Base-by-base conservation (phyloP, 2,888 invertebrate species). In the Sinelater perroti region DNA sequence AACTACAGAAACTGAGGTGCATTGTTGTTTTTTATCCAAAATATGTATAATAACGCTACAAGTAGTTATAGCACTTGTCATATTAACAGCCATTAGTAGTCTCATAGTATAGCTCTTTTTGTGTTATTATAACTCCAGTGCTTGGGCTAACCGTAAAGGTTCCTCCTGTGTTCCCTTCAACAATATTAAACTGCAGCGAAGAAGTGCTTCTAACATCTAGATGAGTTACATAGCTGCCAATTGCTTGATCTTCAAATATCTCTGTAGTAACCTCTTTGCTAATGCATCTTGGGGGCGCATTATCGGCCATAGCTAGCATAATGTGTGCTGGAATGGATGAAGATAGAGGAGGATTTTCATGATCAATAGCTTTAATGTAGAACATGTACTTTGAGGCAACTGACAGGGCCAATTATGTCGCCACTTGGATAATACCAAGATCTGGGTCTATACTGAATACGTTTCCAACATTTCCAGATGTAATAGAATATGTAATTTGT, bases 251-350 rank as follows among this genome's bases (percentile, higher is more conserved):
- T 81, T 97, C 97, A 72, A 85, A 88, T 58, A 96, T 90, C 64
- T 79, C 79, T 0, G 81, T 82, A 6, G 81, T 82, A 5, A 82
- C 72, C 69, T 83, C 82, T 44, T 77, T 77, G 33, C 77, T 76
- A 3, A 75, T 68, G 65, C 82, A 89, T 77, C 85, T 83, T 1
- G 94, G 95, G 28, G 93, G 91, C 52, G 91, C 90, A 76, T 91
- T 90, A 73, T 92, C 93, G 0, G 95, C 91, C 84, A 95, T 91
- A 3, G 93, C 91, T 28, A 97, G 84, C 75, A 88, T 82, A 60
- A 97, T 89, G 78, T 93, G 93, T 13, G 97, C 91, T 44, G 91
- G 91, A 49, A 95, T 85, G 50, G 91, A 88, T 54, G 90, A 86
- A 47, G 87, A 86, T 61, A 90, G 78, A 0, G 89, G 82, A 0